Base-by-base conservation (phyloP, 2,797 vertebrate genomes). In the Oryzias sinensis region DNA sequence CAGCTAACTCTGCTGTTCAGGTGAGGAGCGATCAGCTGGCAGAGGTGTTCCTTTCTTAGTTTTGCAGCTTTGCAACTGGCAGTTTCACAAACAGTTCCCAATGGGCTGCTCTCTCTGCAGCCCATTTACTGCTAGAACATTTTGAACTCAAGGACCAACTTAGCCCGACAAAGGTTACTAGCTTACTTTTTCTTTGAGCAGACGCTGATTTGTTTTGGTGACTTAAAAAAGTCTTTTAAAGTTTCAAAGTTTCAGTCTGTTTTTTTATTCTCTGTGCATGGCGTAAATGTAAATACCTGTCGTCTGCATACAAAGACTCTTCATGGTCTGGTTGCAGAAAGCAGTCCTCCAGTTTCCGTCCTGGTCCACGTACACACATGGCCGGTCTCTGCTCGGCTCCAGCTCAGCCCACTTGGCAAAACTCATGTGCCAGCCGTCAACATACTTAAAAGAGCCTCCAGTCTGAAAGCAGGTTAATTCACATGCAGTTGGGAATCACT, bases 301-400 rank as follows among this genome's bases (percentile, higher is more conserved):
- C 29, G 92, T 81, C 70, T 86, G 89, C 89, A 95, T 94, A 79
- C 97, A 99, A 67, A 94, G 72, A 49, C 92, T 90, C 62, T 88
- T 87, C 82, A 92, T 89, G 37, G 90, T 94, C 77, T 76, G 73
- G 65, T 95, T 93, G 82, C 97, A 99, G 17, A 64, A 45, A 8
- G 87, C 86, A 5, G 95, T 97, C 76, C 78, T 95, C 95, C 96
- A 98, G 59, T 67, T 68, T 69, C 95, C 94, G 29, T 91, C 76
- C 11, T 80, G 2, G 41, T 94, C 94, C 55, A 97, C 22, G 60
- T 93, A 95, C 48, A 94, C 95, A 70, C 97, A 99, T 0, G 94
- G 91, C 22, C 62, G 77, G 41, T 92, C 88, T 25, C 78, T 82
- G 29, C 68, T 91, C 43, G 96, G 96, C 63, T 99, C 96, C 5